A percentile compares a stretch with the other conserved stretches of the same genome.
Evolutionary conservation across 1,140 invertebrate species (phyloP).

Genomic region (Matsumurasca onukii): DNA sequence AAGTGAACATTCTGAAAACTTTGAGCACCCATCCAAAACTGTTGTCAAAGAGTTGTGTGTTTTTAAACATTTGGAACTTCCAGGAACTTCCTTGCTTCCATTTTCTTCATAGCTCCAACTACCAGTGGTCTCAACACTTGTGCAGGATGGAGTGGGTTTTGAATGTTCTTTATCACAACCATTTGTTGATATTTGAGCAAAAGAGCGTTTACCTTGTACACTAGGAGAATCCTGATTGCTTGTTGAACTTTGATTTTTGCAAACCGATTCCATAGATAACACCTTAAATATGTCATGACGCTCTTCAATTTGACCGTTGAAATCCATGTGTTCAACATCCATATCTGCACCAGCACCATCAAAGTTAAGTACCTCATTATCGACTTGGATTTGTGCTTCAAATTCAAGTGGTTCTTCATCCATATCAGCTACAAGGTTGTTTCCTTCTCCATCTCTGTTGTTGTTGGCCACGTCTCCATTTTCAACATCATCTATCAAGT

Average conservation of each 20-base stretch:
- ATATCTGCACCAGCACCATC: slow-evolving; percentile 6
- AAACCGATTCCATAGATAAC: not conserved
- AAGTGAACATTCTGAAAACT: not conserved
- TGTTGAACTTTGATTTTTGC: not conserved
- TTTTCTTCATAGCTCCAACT: not conserved
- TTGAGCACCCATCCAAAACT: slow-evolving; percentile 10
- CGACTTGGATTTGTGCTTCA: slow-evolving; percentile 27
- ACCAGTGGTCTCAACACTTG: not conserved
- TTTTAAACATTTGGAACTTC: not conserved
- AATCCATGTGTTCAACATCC: slow-evolving; percentile 2
- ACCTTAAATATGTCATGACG: not conserved
- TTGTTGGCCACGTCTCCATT: slow-evolving; percentile 58
- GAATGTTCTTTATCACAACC: not conserved
- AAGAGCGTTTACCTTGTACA: not conserved
- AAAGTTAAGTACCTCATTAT: not conserved
- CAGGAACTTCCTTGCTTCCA: not conserved
- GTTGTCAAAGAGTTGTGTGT: not conserved
- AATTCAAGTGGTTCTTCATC: slow-evolving; percentile 35
- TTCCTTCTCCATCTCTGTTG: slow-evolving; percentile 56
- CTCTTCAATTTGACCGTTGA: slow-evolving; percentile 3
- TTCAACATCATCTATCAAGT: slow-evolving; percentile 46
- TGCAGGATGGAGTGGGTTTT: not conserved
- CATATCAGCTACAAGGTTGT: slow-evolving; percentile 49
- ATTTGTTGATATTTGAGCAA: not conserved
- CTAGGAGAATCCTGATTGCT: not conserved